A percentile compares a stretch with the other conserved stretches of the same genome.
These are phyloP conservation scores for Rhizoglyphus robini DNA, from an alignment of 1,140 invertebrate species.

Conservation along the genomic window DNA sequence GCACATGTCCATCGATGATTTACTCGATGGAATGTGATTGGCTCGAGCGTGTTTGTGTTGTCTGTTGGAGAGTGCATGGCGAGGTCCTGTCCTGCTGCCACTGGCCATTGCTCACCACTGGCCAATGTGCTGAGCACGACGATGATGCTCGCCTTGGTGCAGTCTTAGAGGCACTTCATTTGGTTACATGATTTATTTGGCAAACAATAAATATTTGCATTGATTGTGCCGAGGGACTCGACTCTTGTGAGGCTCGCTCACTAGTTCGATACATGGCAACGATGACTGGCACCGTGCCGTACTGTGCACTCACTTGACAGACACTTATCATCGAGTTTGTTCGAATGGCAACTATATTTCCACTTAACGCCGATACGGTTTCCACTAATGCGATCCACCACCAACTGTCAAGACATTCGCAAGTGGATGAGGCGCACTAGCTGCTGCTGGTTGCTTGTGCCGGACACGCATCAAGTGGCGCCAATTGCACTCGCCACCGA, in stretches of 20 bases:
- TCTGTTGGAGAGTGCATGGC: too few species aligned
- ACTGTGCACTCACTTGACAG: background rate
- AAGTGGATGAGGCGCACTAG: background rate
- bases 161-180: background rate
- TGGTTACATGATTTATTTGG: conserved; percentile 6
- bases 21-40: background rate
- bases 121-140: background rate
- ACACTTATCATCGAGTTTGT: background rate
- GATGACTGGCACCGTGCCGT: background rate
- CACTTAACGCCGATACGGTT: background rate
- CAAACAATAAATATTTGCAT: conserved; percentile 15
- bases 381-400: background rate
- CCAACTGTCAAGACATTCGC: background rate
- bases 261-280: background rate
- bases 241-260: background rate
- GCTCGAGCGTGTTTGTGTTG: background rate
- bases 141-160: background rate
- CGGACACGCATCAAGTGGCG: conserved; percentile 13
- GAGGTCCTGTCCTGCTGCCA: too few species aligned
- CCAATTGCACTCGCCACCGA: background rate
- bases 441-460: background rate
- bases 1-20: too few species aligned
- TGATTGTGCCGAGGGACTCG: background rate
- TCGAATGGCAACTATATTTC: background rate
- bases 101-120: too few species aligned